Evolutionary conservation across 2,113 vertebrate genomes (phyloP), one percentile per base, ranked within the genome.

Genomic region (Pedetes capensis): DNA sequence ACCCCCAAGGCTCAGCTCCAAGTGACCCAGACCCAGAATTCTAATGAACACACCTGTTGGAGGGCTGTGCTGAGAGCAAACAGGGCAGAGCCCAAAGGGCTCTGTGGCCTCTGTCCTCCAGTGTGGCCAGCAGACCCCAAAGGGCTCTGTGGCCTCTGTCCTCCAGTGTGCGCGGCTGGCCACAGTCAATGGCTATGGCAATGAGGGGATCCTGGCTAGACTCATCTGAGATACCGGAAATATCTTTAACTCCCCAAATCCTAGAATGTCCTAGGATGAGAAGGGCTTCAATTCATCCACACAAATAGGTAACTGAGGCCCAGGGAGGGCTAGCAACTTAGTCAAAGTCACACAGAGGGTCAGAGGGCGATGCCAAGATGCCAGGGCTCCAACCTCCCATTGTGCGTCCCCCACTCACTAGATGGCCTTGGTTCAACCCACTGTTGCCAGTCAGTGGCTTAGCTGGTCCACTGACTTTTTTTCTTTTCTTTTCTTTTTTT

Each of bases 21-120:
- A 42, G 83, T 79, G 93, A 94, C 69, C 79, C 81, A 57, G 53
- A 74, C 85, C 53, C 10, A 74, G 34, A n/a, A 68, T 51, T 93
- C 95, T 55, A 76, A 44, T 29, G 80, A 49, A 23, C 23, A 59
- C 29, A 71, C 76, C 55, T 51, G 29, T 47, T 10, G 22, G 53
- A 79, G 49, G 57, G 34, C 92, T 11, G 27, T 4, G 3, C n/a
- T 32, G 29, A 78, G 22, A 22, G 83, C 44, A 61, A 8, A 44
- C 75, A 13, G 13, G 16, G 8, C 6, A 20, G 61, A 86, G 47
- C 83, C 71, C 49, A 66, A 6, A 75, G 27, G 51, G 39, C 49
- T 85, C 25, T 34, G 9, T 23, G 13, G 23, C 14, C 37, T 37
- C 34, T 55, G 51, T 25, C 18, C 16, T 8, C 20, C 32, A 0